Evolutionary conservation across 1,140 invertebrate species (phyloP).

Genomic region (Halesus radiatus): DNA sequence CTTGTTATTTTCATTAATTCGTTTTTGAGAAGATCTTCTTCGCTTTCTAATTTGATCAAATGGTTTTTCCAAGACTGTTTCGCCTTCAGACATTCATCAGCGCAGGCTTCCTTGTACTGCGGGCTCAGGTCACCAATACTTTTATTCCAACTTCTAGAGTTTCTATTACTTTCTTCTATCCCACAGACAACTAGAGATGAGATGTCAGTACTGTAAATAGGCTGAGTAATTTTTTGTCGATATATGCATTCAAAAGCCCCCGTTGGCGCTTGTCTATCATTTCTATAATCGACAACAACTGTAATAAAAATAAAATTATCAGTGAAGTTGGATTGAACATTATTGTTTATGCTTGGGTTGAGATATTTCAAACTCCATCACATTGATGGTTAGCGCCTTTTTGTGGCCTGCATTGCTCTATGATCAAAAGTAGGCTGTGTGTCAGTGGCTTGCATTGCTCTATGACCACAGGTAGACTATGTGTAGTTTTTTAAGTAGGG

Average conservation of each 20-base stretch:
- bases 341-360: too few relatives aligned
- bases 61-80: conserved; percentile 29
- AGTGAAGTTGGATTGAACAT: too few relatives aligned
- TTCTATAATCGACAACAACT: conserved; percentile 73
- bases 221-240: conserved; percentile 62
- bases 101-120: conserved; percentile 9
- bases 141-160: not conserved
- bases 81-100: conserved; percentile 2
- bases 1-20: conserved; percentile 13
- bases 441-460: too few relatives aligned
- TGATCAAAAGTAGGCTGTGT: too few relatives aligned
- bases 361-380: too few relatives aligned
- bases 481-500: too few relatives aligned
- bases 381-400: too few relatives aligned
- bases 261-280: conserved; percentile 67
- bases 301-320: conserved; percentile 54
- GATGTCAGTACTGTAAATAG: conserved; percentile 56
- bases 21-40: conserved; percentile 22
- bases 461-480: too few relatives aligned
- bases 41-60: conserved; percentile 3
- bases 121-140: not conserved
- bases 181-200: conserved; percentile 31
- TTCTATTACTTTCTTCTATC: not conserved
- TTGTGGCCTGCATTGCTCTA: too few relatives aligned
- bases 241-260: conserved; percentile 73